These are phyloP conservation scores for Spatulosminthurus flaviceps DNA, from an alignment of 2,888 invertebrate genomes.

Conservation along the genomic window DNA sequence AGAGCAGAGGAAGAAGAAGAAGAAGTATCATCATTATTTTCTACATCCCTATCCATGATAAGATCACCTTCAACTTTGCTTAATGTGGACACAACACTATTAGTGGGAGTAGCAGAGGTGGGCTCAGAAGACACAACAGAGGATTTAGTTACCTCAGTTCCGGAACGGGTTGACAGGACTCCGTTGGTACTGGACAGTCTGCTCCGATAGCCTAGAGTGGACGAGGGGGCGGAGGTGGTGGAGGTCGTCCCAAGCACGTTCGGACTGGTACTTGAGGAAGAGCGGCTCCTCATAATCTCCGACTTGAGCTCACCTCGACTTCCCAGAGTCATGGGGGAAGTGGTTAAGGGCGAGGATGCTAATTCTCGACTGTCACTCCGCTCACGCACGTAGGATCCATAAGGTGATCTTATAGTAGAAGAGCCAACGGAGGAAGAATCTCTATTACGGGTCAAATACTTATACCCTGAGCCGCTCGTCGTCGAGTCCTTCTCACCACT, in stretches of 20 bases:
- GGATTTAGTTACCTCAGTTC: constrained; percentile 57
- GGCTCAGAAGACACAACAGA: constrained; percentile 41
- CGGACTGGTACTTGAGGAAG: constrained; percentile 48
- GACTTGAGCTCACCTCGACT: constrained; percentile 45
- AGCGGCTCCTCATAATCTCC: constrained; percentile 34
- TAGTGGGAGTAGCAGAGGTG: constrained; percentile 53
- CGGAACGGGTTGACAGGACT: constrained; percentile 38
- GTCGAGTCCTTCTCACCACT: constrained; percentile 52
- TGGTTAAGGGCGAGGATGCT: constrained; percentile 50
- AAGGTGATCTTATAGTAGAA: constrained; percentile 35
- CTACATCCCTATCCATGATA: constrained; percentile 58
- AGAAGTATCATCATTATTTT: constrained; percentile 57
- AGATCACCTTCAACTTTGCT: constrained; percentile 50
- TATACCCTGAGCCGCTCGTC: constrained; percentile 45
- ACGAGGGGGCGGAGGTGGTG: constrained; percentile 29
- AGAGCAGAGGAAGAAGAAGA: constrained; percentile 48
- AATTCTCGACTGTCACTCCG: constrained; percentile 60
- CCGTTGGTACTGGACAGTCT: constrained; percentile 39
- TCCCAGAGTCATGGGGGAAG: constrained; percentile 37
- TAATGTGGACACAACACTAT: constrained; percentile 49
- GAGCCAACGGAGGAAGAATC: constrained; percentile 43
- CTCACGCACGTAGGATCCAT: constrained; percentile 50
- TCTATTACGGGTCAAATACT: constrained; percentile 43
- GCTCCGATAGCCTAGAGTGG: constrained; percentile 4
- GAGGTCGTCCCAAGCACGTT: constrained; percentile 37